Evolutionary conservation across 2,888 invertebrate genomes (phyloP).

Genomic region (Apantesis nais): DNA sequence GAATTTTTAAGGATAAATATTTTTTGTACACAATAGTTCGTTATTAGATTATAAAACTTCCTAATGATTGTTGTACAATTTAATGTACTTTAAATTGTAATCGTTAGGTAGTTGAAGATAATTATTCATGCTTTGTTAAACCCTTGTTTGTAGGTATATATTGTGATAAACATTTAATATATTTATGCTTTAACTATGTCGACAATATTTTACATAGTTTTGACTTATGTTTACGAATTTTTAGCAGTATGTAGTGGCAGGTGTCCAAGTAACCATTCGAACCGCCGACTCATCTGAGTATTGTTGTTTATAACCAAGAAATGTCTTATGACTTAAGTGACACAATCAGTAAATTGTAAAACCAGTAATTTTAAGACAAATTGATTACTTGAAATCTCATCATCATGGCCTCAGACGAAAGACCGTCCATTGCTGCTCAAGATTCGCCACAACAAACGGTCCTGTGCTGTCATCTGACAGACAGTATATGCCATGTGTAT

Average conservation of each 20-base stretch:
- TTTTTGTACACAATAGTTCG: slow-evolving; percentile 56
- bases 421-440: too few relatives aligned
- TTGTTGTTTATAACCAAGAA: too few relatives aligned
- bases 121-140: slow-evolving; percentile 40
- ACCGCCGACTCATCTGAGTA: neutral
- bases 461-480: too few relatives aligned
- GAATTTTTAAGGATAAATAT: slow-evolving; percentile 68
- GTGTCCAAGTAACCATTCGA: neutral
- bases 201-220: neutral
- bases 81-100: slow-evolving; percentile 38
- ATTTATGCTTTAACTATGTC: neutral
- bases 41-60: slow-evolving; percentile 40
- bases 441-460: too few relatives aligned
- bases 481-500: too few relatives aligned
- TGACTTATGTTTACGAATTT: neutral
- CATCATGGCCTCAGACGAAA: too few relatives aligned
- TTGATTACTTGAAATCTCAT: too few relatives aligned
- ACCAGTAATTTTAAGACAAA: too few relatives aligned
- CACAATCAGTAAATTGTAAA: too few relatives aligned
- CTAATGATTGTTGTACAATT: slow-evolving; percentile 43
- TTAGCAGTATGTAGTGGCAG: too few relatives aligned
- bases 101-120: slow-evolving; percentile 24
- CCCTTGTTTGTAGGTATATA: slow-evolving; percentile 4
- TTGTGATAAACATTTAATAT: neutral
- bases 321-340: too few relatives aligned